phyloP scores from a whole-genome alignment of 1,140 invertebrate genomes.

The Dinoponera quadriceps region DNA sequence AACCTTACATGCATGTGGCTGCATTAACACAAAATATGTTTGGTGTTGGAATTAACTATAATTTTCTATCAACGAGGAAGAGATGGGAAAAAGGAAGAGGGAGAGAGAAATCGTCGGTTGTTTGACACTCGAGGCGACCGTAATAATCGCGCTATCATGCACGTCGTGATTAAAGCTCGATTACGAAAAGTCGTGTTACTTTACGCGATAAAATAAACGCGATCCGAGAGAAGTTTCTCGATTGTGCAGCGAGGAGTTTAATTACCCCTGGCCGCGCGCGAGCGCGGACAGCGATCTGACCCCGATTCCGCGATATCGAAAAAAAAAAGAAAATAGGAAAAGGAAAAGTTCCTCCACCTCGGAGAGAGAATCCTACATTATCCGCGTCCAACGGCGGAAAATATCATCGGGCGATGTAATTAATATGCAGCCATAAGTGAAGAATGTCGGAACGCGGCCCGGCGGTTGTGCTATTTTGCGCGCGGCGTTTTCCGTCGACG shows the following conservation, averaged over 20 bases:
- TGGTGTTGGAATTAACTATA: too few relatives aligned
- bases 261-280: background rate
- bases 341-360: constrained; percentile 28
- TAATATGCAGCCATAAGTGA: constrained; percentile 33
- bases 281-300: constrained; percentile 37
- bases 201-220: constrained; percentile 36
- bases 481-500: constrained; percentile 26
- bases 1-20: too few relatives aligned
- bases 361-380: constrained; percentile 32
- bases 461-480: constrained; percentile 31
- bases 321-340: constrained; percentile 36
- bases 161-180: constrained; percentile 22
- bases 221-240: constrained; percentile 21
- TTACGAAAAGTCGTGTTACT: constrained; percentile 38
- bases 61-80: too few relatives aligned
- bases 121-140: constrained; percentile 6
- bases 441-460: constrained; percentile 18
- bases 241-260: background rate
- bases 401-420: constrained; percentile 36
- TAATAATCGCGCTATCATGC: constrained; percentile 24
- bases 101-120: background rate
- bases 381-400: constrained; percentile 1
- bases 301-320: constrained; percentile 29
- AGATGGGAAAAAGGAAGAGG: too few relatives aligned
- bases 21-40: too few relatives aligned